Evolutionary conservation across 2,113 vertebrate species (phyloP).

Genomic region (Nycticebus coucang): DNA sequence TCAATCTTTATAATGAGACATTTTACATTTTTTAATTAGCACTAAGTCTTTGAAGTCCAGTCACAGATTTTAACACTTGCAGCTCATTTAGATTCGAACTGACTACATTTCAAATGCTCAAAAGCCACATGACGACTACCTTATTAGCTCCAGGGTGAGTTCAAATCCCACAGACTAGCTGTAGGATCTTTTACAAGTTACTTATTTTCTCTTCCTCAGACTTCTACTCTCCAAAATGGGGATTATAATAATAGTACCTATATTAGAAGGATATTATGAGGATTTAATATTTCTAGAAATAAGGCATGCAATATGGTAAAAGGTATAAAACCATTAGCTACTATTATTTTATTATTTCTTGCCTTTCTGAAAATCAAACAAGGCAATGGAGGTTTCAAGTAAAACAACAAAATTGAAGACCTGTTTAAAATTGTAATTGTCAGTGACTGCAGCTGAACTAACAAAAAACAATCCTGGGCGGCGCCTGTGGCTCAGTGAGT

Average conservation of each 20-base stretch:
- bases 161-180: neutral
- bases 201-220: neutral
- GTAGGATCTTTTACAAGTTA: neutral
- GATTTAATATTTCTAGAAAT: neutral
- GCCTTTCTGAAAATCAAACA: neutral
- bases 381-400: neutral
- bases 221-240: neutral
- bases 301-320: neutral
- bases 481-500: too few relatives aligned
- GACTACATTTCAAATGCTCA: neutral
- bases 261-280: neutral
- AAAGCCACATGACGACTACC: fast-evolving
- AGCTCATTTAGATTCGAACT: neutral
- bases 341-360: constrained; percentile 1
- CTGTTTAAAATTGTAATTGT: neutral
- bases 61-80: neutral
- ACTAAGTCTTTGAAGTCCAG: neutral
- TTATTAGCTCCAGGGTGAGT: neutral
- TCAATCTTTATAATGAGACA: neutral
- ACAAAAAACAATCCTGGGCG: neutral
- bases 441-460: neutral
- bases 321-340: neutral
- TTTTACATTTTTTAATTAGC: neutral
- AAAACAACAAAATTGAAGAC: neutral
- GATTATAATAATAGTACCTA: neutral